A percentile compares a stretch with the other conserved stretches of the same genome.
phyloP scores from a whole-genome alignment of 2,888 invertebrate species.

The Sarcophaga variegata region DNA sequence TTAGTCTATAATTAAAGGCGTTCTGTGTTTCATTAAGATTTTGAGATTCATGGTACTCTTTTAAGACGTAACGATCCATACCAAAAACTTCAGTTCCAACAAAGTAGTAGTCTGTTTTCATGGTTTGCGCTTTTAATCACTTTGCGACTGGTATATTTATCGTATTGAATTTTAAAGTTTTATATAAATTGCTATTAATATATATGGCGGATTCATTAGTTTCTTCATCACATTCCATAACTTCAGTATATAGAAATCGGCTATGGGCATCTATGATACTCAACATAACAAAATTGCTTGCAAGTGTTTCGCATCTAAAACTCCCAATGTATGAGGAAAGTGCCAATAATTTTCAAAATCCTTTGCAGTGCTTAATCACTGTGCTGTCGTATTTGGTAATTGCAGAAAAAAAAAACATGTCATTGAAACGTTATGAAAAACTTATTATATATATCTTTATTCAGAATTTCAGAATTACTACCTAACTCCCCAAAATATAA shows the following conservation, averaged over 20 bases:
- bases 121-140: slow-evolving; percentile 18
- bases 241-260: no score
- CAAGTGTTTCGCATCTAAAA: slow-evolving; percentile 22
- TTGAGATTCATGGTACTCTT: neutral
- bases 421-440: no score
- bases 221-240: no score
- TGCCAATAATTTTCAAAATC: slow-evolving; percentile 53
- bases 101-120: slow-evolving; percentile 35
- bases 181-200: no score
- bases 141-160: slow-evolving; percentile 21
- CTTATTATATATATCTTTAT: no score
- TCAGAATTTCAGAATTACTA: no score
- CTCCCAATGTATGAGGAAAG: slow-evolving; percentile 44
- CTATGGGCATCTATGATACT: slow-evolving; percentile 43
- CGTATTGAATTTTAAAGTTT: no score
- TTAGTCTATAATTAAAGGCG: no score
- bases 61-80: slow-evolving; percentile 37
- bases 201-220: no score
- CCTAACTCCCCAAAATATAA: no score
- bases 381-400: neutral
- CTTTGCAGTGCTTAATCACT: slow-evolving; percentile 14
- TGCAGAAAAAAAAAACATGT: slow-evolving; percentile 14
- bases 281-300: slow-evolving; percentile 20
- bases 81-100: slow-evolving; percentile 27
- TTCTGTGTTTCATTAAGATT: no score